Conservation (phyloP, 2,797 vertebrate species). For the Tinamus major region DNA sequence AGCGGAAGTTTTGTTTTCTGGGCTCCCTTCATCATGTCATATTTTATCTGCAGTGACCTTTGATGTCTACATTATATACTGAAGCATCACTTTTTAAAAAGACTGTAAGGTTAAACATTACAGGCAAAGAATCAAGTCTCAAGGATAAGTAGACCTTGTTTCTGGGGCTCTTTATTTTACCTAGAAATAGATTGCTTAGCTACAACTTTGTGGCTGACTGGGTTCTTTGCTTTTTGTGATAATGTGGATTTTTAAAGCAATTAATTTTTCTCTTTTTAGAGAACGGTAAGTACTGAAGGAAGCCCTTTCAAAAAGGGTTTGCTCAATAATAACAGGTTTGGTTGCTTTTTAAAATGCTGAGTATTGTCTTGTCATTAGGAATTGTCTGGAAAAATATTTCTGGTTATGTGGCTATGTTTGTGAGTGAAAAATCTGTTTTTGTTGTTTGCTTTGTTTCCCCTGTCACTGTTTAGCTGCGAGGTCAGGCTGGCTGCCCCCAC, state of each 20-base stretch:
- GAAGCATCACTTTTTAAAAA: not conserved
- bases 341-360: slow-evolving; percentile 11
- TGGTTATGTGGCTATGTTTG: slow-evolving; percentile 20
- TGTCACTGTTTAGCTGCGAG: slow-evolving; percentile 81
- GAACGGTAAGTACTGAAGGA: not conserved
- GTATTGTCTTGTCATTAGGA: not conserved
- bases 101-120: not conserved
- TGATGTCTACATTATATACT: not conserved
- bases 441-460: not conserved
- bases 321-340: not conserved
- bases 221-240: slow-evolving; percentile 8
- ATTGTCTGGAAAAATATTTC: not conserved
- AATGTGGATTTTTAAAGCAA: not conserved
- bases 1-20: slow-evolving; percentile 23
- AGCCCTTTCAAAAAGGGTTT: not conserved
- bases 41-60: not conserved
- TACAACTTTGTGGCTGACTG: not conserved
- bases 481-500: slow-evolving; percentile 87
- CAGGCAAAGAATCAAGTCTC: not conserved
- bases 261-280: not conserved
- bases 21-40: not conserved
- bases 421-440: not conserved
- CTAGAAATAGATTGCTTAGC: not conserved
- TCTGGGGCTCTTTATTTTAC: not conserved
- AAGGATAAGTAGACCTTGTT: not conserved